Evolutionary conservation across 2,888 invertebrate genomes (phyloP).

Genomic region (Erebia palarica): DNA sequence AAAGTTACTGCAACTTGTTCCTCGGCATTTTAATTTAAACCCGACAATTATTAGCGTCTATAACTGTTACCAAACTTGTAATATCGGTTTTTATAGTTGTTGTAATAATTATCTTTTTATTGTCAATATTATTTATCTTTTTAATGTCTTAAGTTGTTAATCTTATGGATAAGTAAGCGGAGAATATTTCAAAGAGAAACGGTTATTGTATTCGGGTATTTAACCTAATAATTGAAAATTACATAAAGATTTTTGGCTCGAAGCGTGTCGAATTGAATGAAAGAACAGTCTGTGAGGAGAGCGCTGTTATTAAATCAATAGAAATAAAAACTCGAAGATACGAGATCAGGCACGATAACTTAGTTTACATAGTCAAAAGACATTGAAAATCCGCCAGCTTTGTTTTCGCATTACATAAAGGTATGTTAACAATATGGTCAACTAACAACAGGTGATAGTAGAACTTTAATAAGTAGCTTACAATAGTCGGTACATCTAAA

Average conservation of each 20-base stretch:
- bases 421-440: not conserved
- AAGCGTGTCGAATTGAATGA: not conserved
- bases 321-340: not conserved
- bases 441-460: not conserved
- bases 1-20: constrained; percentile 30
- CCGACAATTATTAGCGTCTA: constrained; percentile 6
- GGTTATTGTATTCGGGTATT: not conserved
- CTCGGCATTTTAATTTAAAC: constrained; percentile 27
- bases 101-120: constrained; percentile 1
- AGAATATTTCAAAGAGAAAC: constrained; percentile 5
- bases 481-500: constrained; percentile 46
- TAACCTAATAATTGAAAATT: not conserved
- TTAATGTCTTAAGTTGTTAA: constrained; percentile 3
- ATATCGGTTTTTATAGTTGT: constrained; percentile 15
- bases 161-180: not conserved
- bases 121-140: constrained; percentile 11
- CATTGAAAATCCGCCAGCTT: too few species aligned
- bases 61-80: not conserved
- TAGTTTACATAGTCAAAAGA: too few species aligned
- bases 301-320: not conserved
- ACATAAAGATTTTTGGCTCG: not conserved
- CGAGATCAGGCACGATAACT: too few species aligned
- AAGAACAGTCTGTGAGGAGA: not conserved
- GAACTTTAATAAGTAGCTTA: constrained; percentile 5
- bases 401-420: not conserved